phyloP scores from a whole-genome alignment of 1,140 invertebrate genomes.

The Sinonovacula constricta region DNA sequence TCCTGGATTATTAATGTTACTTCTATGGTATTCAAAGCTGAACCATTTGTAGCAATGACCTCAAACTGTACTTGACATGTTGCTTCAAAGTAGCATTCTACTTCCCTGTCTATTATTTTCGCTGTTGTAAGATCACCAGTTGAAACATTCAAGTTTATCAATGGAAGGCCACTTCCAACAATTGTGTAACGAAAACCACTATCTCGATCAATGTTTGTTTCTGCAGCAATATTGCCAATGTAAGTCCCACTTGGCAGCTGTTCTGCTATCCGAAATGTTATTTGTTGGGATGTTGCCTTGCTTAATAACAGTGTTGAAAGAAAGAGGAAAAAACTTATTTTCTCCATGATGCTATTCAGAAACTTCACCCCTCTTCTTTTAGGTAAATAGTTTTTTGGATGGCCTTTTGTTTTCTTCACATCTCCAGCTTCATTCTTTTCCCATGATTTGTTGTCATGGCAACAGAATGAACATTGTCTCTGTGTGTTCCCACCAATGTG shows the following conservation, averaged over 20 bases:
- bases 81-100: slow-evolving; percentile 18
- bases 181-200: slow-evolving; percentile 37
- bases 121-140: slow-evolving; percentile 44
- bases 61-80: slow-evolving; percentile 15
- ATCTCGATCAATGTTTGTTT: slow-evolving; percentile 19
- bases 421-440: too few species aligned
- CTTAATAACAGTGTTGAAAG: too few species aligned
- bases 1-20: slow-evolving; percentile 36
- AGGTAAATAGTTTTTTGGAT: too few species aligned
- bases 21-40: slow-evolving; percentile 13
- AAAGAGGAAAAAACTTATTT: too few species aligned
- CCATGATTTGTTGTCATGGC: too few species aligned
- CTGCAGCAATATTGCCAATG: slow-evolving; percentile 50
- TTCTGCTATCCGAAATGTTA: slow-evolving; percentile 31
- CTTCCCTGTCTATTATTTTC: slow-evolving; percentile 37
- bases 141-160: slow-evolving; percentile 26
- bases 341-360: too few species aligned
- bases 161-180: background rate
- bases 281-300: too few species aligned
- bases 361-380: too few species aligned
- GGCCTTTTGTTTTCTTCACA: too few species aligned
- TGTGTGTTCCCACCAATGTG: too few species aligned
- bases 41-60: slow-evolving; percentile 26
- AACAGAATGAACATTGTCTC: too few species aligned
- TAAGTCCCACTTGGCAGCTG: slow-evolving; percentile 18